Evolutionary conservation across 2,113 vertebrate species (phyloP).

Genomic region (Bufo gargarizans): DNA sequence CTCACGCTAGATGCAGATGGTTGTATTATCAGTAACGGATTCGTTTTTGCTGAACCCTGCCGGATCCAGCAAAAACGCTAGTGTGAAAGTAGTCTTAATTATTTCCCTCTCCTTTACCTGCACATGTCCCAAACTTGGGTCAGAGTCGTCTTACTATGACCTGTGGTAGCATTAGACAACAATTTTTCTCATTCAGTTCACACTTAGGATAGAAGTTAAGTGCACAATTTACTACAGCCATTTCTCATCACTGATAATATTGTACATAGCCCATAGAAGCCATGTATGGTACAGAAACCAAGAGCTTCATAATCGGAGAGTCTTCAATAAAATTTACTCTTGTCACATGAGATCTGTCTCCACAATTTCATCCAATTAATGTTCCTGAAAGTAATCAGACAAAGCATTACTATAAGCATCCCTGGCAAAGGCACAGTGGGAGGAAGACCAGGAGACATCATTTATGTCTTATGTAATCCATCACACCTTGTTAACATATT

Average conservation of each 20-base stretch:
- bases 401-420: not conserved
- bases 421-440: not conserved
- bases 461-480: conserved; percentile 32
- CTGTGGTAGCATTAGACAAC: not conserved
- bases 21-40: no score
- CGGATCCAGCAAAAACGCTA: no score
- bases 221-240: not conserved
- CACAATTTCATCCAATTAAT: not conserved
- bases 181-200: not conserved
- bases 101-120: not conserved
- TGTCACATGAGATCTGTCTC: not conserved
- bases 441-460: not conserved
- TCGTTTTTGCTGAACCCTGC: no score
- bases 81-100: no score
- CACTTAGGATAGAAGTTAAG: not conserved
- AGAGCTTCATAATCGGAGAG: not conserved
- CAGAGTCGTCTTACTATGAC: not conserved
- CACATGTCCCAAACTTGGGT: not conserved
- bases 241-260: not conserved
- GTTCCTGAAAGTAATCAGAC: not conserved
- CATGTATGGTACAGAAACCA: not conserved
- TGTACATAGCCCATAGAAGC: not conserved
- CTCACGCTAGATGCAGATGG: no score
- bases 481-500: conserved; percentile 50
- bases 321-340: not conserved